Base-by-base conservation (phyloP, 1,140 invertebrate species). In the Sitobion miscanthi region DNA sequence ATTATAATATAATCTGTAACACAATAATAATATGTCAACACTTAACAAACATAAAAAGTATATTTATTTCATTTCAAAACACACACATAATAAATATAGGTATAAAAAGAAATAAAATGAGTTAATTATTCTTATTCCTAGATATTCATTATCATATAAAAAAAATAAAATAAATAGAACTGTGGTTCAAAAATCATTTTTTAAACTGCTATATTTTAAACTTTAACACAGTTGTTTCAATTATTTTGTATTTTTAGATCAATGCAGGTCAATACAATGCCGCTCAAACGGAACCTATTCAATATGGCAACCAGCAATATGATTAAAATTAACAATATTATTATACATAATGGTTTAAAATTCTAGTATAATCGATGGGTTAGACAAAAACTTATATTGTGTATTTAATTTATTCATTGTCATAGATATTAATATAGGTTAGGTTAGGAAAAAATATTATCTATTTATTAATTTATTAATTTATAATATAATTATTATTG, bases 301-400 rank as follows among this genome's bases (percentile, higher is more conserved):
- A 69, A 35, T 91, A 77, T 82, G 90, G 57, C 11, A 91, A 91
- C 9, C 90, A 91, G 3, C 90, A 91, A 91, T 91, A 91, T n/a
- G 90, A 91, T 45, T 91, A 82, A 77, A 47, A 82, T 30, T 49
- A n/a, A 77, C 11, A 69, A 69, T 69, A 52, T 17, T 52, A 52
- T 17, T 54, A 54, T 54, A 52, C 49, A 0, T 52, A 77, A 77
- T 77, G n/a, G 30, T n/a, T 77, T 4, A 17, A 35, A 7, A n/a
- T n/a, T n/a, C 4, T 77, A 77, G 30, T 77, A 77, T 77, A 17
- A 77, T 77, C 30, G 14, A 77, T 77, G 0, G 4, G n/a, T 77
- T 77, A n/a, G 14, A 35, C 30, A 17, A 77, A 57, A n/a, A n/a
- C 11, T 17, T 23, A 3, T 83, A 23, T 83, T 83, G 8, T 83